phyloP scores from a whole-genome alignment of 2,113 vertebrate genomes.

The Oplegnathus fasciatus region DNA sequence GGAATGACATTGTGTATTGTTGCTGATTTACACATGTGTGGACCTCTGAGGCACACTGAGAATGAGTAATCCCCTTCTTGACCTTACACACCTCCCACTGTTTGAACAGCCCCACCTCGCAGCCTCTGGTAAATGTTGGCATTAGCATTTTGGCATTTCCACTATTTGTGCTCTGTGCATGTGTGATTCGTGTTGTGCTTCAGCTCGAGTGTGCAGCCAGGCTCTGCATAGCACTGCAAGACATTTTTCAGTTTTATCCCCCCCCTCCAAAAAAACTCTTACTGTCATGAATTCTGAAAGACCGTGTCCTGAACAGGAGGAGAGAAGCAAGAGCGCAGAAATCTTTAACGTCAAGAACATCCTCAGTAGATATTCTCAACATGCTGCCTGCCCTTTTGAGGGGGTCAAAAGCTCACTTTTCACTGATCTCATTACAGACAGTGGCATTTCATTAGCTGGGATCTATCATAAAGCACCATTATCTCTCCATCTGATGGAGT shows the following conservation, averaged over 20 bases:
- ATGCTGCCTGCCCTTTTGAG: constrained; percentile 68
- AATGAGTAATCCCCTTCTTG: constrained; percentile 76
- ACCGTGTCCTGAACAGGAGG: neutral
- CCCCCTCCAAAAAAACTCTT: neutral
- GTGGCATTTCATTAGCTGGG: constrained; percentile 83
- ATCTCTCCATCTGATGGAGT: constrained; percentile 79
- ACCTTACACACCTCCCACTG: constrained; percentile 76
- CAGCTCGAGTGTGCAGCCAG: constrained; percentile 16
- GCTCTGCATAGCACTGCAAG: neutral
- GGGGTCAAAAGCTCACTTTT: constrained; percentile 81
- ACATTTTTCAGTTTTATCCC: constrained; percentile 12
- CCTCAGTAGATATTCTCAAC: constrained; percentile 61
- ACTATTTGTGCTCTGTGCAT: constrained; percentile 69
- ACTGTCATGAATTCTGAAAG: constrained; percentile 8
- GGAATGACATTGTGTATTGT: constrained; percentile 28
- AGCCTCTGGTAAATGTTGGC: constrained; percentile 85
- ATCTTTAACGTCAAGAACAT: constrained; percentile 53
- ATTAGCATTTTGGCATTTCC: constrained; percentile 89
- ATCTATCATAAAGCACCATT: constrained; percentile 81
- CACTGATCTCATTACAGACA: constrained; percentile 83
- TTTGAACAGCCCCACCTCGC: constrained; percentile 81
- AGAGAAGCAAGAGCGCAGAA: constrained; percentile 15
- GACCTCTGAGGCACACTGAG: constrained; percentile 50
- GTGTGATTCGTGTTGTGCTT: constrained; percentile 38
- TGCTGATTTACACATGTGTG: constrained; percentile 30